A percentile compares a stretch with the other conserved stretches of the same genome.
These are phyloP conservation scores for Bruchidius siliquastri DNA, from an alignment of 2,888 invertebrate genomes.

Conservation along the genomic window DNA sequence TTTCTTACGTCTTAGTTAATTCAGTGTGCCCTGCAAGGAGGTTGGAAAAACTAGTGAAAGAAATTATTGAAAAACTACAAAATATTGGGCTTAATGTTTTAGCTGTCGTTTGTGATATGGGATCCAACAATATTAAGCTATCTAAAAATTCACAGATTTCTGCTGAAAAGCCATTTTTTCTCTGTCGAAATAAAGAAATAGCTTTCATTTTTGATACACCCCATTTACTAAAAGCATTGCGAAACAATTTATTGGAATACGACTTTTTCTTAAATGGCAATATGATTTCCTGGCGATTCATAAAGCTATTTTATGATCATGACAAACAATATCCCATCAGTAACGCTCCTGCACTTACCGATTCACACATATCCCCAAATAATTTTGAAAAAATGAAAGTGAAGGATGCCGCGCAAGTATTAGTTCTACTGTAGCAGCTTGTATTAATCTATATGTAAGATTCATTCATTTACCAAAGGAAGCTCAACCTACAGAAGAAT, in stretches of 20 bases:
- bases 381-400: conserved; percentile 26
- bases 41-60: conserved; percentile 7
- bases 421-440: conserved; percentile 22
- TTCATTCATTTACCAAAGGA: conserved; percentile 4
- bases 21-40: conserved; percentile 10
- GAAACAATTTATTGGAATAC: conserved; percentile 11
- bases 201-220: conserved; percentile 10
- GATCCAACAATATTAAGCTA: conserved; percentile 8
- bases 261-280: conserved; percentile 7
- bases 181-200: conserved; percentile 4
- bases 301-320: conserved; percentile 7
- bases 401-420: conserved; percentile 21
- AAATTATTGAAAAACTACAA: conserved; percentile 2
- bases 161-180: conserved; percentile 11
- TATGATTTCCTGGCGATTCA: conserved; percentile 1
- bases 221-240: conserved; percentile 9
- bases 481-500: conserved; percentile 17
- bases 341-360: conserved; percentile 11
- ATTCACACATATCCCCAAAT: conserved; percentile 8
- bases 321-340: conserved; percentile 9
- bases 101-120: conserved; percentile 13
- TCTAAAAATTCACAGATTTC: conserved; percentile 1
- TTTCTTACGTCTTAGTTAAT: conserved; percentile 10
- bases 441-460: conserved; percentile 19
- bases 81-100: conserved; percentile 4